Conservation (phyloP, 2,888 invertebrate species). For the Orthosia cruda region DNA sequence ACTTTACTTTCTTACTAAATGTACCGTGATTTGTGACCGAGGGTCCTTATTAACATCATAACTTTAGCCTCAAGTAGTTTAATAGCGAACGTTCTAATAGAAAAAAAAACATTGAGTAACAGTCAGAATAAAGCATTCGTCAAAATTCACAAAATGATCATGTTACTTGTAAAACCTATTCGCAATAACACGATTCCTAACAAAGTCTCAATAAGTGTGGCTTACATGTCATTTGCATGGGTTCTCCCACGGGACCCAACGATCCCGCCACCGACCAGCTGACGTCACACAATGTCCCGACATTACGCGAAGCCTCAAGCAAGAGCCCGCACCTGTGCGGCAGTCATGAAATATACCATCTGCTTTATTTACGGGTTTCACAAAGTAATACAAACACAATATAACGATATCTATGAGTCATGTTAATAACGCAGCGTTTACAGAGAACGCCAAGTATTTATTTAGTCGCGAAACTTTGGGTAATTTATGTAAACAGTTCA, state of each 20-base stretch:
- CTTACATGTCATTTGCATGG: neutral
- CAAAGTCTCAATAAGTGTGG: neutral
- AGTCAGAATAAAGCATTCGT: neutral
- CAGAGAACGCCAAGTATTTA: conserved; percentile 54
- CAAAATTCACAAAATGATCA: neutral
- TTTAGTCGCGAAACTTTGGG: conserved; percentile 51
- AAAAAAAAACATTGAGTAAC: neutral
- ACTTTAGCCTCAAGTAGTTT: neutral
- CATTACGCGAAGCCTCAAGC: neutral
- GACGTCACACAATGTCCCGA: neutral
- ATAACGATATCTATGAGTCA: conserved; percentile 43
- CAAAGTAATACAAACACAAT: conserved; percentile 24
- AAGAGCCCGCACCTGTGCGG: conserved; percentile 21
- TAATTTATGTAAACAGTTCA: conserved; percentile 66
- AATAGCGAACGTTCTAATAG: no score
- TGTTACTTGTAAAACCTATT: no score
- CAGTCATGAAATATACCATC: conserved; percentile 21
- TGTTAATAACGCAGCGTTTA: conserved; percentile 54
- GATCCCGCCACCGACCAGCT: neutral
- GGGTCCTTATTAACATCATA: neutral
- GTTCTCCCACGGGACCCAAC: conserved; percentile 8
- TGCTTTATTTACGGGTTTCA: conserved; percentile 30
- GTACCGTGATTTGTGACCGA: neutral
- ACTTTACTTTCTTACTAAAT: neutral
- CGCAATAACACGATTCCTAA: neutral